These are phyloP conservation scores for Pteropus rufus DNA, from an alignment of 2,797 vertebrate species.

Conservation along the genomic window DNA sequence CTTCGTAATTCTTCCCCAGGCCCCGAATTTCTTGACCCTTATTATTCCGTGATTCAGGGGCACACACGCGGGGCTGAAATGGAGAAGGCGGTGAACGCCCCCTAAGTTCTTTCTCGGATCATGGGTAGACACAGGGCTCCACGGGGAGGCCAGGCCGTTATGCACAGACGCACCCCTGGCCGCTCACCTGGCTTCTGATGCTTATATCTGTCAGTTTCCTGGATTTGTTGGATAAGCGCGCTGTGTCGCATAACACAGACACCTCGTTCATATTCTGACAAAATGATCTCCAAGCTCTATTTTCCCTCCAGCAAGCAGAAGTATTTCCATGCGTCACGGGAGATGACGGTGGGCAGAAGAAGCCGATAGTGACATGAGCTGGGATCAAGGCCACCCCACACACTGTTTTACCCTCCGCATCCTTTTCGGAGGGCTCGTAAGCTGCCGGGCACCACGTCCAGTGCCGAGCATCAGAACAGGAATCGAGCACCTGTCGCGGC, in stretches of 20 bases:
- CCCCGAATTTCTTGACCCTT: neutral
- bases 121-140: rapidly evolving
- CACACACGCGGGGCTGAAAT: neutral
- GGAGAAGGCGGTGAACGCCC: rapidly evolving
- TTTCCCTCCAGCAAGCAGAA: too few species aligned
- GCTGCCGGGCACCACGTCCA: rapidly evolving
- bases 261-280: neutral
- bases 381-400: neutral
- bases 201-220: neutral
- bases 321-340: too few species aligned
- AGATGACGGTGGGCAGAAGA: neutral
- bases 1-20: neutral
- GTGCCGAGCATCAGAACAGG: too few species aligned
- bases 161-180: too few species aligned
- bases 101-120: neutral
- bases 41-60: neutral
- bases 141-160: too few species aligned
- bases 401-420: too few species aligned
- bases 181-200: too few species aligned
- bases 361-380: neutral
- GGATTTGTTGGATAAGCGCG: neutral
- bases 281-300: neutral
- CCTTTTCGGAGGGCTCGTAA: neutral
- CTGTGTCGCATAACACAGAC: neutral
- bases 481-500: too few species aligned